Percentiles rank a stretch among this genome's conserved stretches.
phyloP scores from a whole-genome alignment of 2,888 invertebrate genomes.

The Hermodice carunculata region DNA sequence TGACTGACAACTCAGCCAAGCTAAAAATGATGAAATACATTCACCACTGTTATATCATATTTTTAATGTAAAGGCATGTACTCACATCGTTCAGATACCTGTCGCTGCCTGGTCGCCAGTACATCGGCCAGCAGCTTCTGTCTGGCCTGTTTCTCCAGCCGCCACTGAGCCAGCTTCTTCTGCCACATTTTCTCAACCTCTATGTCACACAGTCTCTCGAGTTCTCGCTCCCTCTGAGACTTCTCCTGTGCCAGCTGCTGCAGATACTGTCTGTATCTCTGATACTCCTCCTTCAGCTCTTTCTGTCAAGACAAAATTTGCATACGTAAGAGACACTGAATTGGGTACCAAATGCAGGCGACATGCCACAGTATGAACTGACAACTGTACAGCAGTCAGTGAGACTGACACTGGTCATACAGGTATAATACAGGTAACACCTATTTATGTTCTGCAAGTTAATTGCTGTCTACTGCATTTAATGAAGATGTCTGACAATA shows the following conservation, averaged over 20 bases:
- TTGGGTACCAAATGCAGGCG: too few species aligned
- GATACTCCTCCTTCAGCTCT: slow-evolving; percentile 65
- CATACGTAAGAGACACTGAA: too few species aligned
- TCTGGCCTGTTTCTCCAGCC: slow-evolving; percentile 60
- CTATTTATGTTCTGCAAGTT: too few species aligned
- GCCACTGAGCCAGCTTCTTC: slow-evolving; percentile 65
- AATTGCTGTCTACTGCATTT: too few species aligned
- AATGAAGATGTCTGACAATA: too few species aligned
- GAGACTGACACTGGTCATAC: too few species aligned
- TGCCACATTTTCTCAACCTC: slow-evolving; percentile 69
- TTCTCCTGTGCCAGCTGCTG: slow-evolving; percentile 61
- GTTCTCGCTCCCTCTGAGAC: slow-evolving; percentile 56
- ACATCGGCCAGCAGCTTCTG: slow-evolving; percentile 65
- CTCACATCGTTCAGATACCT: slow-evolving; percentile 66
- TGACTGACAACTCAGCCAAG: too few species aligned
- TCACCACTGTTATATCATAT: not conserved
- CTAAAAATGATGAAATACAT: too few species aligned
- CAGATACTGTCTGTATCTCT: slow-evolving; percentile 64
- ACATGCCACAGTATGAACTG: too few species aligned
- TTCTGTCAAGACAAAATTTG: slow-evolving; percentile 44
- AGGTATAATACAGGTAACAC: too few species aligned
- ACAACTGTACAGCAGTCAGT: too few species aligned
- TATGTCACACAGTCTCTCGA: slow-evolving; percentile 60
- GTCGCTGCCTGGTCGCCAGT: slow-evolving; percentile 54
- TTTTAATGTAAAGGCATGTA: not conserved